Percentiles rank a stretch among this genome's conserved stretches.
Conservation (phyloP, 2,113 vertebrate genomes). For the Grallaria varia region DNA sequence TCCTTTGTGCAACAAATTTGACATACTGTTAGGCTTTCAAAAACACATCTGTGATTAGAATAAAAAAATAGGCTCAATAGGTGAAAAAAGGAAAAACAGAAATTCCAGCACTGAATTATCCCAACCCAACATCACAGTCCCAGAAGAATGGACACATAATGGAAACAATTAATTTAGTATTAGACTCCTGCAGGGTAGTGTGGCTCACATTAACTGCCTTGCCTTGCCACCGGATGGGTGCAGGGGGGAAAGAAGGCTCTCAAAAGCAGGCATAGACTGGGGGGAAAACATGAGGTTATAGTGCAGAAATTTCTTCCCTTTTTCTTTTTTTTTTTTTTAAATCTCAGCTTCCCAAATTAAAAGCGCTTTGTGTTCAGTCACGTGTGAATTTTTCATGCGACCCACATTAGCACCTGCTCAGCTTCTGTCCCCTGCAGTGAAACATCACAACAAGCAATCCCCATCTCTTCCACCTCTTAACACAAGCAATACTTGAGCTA, state of each 20-base stretch:
- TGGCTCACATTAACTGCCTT: background rate
- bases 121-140: background rate
- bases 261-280: background rate
- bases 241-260: background rate
- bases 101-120: background rate
- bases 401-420: background rate
- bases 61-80: background rate
- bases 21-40: conserved; percentile 5
- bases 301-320: background rate
- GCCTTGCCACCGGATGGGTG: background rate
- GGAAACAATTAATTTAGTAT: background rate
- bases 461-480: background rate
- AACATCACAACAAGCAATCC: background rate
- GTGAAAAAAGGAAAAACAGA: background rate
- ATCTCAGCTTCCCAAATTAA: background rate
- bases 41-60: background rate
- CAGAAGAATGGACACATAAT: background rate
- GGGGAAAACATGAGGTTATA: background rate
- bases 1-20: conserved; percentile 11
- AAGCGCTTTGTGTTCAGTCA: background rate
- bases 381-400: accelerated
- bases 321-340: background rate
- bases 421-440: background rate
- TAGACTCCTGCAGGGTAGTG: background rate
- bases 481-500: background rate